phyloP scores from a whole-genome alignment of 2,888 invertebrate species.

The Carterocephalus palaemon region DNA sequence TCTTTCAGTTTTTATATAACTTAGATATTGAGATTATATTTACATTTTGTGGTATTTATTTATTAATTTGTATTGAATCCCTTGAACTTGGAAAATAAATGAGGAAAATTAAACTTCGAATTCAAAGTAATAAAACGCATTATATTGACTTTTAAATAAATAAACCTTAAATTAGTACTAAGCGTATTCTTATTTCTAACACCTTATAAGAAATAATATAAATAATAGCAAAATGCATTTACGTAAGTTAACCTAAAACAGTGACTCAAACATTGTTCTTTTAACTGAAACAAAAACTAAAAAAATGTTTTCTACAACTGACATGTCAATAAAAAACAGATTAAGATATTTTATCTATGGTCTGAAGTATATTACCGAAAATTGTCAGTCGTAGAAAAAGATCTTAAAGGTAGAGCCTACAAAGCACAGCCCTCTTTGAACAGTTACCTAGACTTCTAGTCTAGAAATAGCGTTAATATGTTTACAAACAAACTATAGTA shows the following conservation, averaged over 20 bases:
- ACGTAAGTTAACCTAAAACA: conserved; percentile 39
- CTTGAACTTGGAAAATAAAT: too few relatives aligned
- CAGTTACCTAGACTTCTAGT: conserved; percentile 19
- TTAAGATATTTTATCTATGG: background rate
- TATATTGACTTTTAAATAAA: conserved; percentile 78
- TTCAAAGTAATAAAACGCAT: conserved; percentile 66
- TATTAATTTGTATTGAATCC: too few relatives aligned
- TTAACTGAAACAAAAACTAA: conserved; percentile 31
- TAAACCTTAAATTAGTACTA: conserved; percentile 68
- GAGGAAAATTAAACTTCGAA: conserved; percentile 43
- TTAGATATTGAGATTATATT: too few relatives aligned
- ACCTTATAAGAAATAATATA: conserved; percentile 50
- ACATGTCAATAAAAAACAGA: background rate
- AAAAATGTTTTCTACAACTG: conserved; percentile 23
- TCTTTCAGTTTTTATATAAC: too few relatives aligned
- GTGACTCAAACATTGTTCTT: conserved; percentile 40
- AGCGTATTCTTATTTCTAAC: conserved; percentile 67
- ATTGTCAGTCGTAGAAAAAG: conserved; percentile 37
- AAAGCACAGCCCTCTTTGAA: conserved; percentile 38
- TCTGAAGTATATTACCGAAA: too few relatives aligned
- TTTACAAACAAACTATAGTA: too few relatives aligned
- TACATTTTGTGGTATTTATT: too few relatives aligned
- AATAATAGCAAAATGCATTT: conserved; percentile 64
- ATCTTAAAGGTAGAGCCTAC: conserved; percentile 30
- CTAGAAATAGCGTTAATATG: too few relatives aligned